These are phyloP conservation scores for Holothuria glaberrima DNA, from an alignment of 35 echinoderm and acorn worm species.

Conservation along the genomic window DNA sequence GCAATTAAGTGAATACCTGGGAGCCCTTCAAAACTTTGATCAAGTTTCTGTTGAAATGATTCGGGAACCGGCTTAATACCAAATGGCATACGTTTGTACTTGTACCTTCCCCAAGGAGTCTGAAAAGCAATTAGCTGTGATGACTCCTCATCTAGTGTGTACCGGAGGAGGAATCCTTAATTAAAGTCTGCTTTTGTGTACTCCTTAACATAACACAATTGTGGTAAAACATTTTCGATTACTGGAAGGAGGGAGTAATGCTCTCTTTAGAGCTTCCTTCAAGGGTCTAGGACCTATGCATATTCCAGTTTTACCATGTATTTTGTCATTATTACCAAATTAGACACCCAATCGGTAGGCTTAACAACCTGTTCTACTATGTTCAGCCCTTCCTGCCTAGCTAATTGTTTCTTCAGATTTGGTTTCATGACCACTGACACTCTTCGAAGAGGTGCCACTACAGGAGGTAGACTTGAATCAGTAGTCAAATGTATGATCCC, in stretches of 20 bases:
- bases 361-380: constrained; percentile 63
- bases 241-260: constrained; percentile 49
- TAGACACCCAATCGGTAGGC: constrained; percentile 75
- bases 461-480: constrained; percentile 21
- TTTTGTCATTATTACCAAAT: constrained; percentile 52
- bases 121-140: background rate
- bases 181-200: constrained; percentile 51
- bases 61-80: constrained; percentile 30
- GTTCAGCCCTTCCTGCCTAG: constrained; percentile 22
- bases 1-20: constrained; percentile 53
- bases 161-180: constrained; percentile 76
- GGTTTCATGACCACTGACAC: constrained; percentile 27
- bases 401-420: constrained; percentile 55
- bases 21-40: constrained; percentile 47
- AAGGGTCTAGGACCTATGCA: constrained; percentile 74
- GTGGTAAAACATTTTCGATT: constrained; percentile 61
- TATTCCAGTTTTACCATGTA: constrained; percentile 59
- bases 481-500: constrained; percentile 22
- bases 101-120: no score
- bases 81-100: constrained; percentile 21
- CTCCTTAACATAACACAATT: constrained; percentile 41
- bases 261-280: constrained; percentile 59
- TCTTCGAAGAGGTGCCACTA: constrained; percentile 33
- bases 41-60: constrained; percentile 36
- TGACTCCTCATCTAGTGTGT: constrained; percentile 38